Percentiles rank a stretch among this genome's conserved stretches.
Conservation (phyloP, 1,140 invertebrate species). For the Saxidomus purpurata region DNA sequence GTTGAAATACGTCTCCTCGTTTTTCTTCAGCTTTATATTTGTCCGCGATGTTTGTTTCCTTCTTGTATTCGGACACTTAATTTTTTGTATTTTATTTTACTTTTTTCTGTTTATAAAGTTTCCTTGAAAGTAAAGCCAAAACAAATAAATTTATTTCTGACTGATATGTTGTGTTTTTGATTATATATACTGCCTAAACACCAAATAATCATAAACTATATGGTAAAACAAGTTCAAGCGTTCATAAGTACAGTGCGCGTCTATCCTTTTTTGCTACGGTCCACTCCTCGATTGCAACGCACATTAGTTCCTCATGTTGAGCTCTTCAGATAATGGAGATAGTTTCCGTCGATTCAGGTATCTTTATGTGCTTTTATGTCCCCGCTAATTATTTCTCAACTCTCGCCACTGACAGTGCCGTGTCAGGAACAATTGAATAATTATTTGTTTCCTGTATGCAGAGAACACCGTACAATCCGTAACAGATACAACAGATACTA, state of each 20-base stretch:
- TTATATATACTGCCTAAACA: too few species aligned
- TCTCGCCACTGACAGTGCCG: background rate
- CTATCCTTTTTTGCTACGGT: background rate
- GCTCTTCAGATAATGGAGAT: slow-evolving; percentile 18
- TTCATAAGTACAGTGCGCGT: background rate
- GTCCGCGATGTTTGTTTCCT: too few species aligned
- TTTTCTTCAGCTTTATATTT: too few species aligned
- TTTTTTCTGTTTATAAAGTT: too few species aligned
- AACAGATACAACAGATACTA: too few species aligned
- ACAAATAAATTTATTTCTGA: too few species aligned
- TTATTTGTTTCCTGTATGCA: slow-evolving; percentile 29
- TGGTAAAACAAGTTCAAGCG: background rate
- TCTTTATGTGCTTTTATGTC: slow-evolving; percentile 39
- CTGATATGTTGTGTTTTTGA: too few species aligned
- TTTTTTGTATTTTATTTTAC: too few species aligned
- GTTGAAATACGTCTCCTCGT: too few species aligned
- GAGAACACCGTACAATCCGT: background rate
- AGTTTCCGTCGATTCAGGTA: slow-evolving; percentile 28
- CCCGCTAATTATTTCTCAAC: slow-evolving; percentile 31
- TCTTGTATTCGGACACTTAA: too few species aligned
- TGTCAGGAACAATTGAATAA: slow-evolving; percentile 36
- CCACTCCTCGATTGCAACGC: background rate
- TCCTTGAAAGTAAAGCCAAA: too few species aligned
- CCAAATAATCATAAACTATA: too few species aligned
- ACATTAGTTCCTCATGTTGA: slow-evolving; percentile 23